Conservation (phyloP, 1,140 invertebrate genomes). For the Magallana ariakensis region DNA sequence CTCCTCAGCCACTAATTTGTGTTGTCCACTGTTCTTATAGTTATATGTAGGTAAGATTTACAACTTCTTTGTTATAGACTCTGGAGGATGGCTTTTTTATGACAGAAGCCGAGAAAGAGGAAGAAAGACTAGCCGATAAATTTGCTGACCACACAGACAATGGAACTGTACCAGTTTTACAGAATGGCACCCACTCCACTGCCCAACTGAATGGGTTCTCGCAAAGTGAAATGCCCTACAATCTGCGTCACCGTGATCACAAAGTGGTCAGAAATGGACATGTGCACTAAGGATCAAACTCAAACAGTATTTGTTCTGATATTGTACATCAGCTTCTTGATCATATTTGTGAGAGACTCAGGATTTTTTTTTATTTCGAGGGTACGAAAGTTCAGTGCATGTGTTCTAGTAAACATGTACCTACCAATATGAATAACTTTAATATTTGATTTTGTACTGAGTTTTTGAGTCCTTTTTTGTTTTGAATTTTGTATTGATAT, state of each 20-base stretch:
- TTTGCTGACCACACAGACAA: background rate
- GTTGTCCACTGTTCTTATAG: too few relatives aligned
- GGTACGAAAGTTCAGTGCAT: too few relatives aligned
- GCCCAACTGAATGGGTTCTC: background rate
- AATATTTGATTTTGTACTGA: too few relatives aligned
- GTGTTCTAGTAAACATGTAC: too few relatives aligned
- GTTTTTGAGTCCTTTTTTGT: too few relatives aligned
- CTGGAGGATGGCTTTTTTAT: constrained; percentile 54
- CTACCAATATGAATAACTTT: too few relatives aligned
- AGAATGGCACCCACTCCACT: background rate
- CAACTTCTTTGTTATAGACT: constrained; percentile 39
- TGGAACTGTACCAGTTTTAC: background rate
- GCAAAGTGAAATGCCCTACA: background rate
- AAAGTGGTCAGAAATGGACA: constrained; percentile 11
- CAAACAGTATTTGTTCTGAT: background rate
- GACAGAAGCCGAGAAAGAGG: constrained; percentile 40
- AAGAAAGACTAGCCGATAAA: constrained; percentile 4
- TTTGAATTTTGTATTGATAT: too few relatives aligned
- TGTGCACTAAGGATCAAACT: background rate
- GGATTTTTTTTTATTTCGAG: background rate
- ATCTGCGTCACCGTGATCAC: background rate
- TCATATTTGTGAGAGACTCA: background rate
- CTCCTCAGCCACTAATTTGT: too few relatives aligned
- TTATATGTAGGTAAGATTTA: background rate
- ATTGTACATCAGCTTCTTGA: too few relatives aligned